phyloP scores from a whole-genome alignment of 2,888 invertebrate genomes.

The Lasioglossum oenotherae region DNA sequence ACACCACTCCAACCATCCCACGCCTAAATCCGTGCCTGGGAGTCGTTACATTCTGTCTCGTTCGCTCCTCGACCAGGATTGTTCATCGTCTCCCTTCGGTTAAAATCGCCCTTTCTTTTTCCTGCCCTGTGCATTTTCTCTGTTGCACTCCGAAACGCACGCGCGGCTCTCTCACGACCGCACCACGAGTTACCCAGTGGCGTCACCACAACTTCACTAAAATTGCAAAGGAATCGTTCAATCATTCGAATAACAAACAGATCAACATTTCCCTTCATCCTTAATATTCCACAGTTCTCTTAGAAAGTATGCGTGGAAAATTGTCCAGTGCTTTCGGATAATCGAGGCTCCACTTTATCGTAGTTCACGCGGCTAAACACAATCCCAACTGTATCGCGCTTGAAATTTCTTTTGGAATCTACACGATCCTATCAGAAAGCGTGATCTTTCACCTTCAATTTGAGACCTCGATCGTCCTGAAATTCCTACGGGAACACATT shows the following conservation, averaged over 20 bases:
- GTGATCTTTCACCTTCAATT: too few relatives aligned
- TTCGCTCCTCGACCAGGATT: conserved; percentile 4
- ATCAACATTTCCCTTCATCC: neutral
- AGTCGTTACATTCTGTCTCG: conserved; percentile 47
- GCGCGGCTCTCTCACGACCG: conserved; percentile 62
- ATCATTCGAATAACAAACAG: neutral
- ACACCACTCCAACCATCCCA: conserved; percentile 60
- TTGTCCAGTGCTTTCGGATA: neutral
- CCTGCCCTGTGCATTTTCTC: conserved; percentile 16
- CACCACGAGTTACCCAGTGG: conserved; percentile 62
- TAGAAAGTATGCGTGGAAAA: neutral
- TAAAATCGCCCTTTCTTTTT: conserved; percentile 49
- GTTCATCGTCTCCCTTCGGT: conserved; percentile 44
- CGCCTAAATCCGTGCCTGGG: conserved; percentile 68
- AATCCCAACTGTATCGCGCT: too few relatives aligned
- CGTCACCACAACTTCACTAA: conserved; percentile 58
- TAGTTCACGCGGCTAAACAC: neutral
- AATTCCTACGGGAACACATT: too few relatives aligned
- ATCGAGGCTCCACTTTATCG: neutral
- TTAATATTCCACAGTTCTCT: neutral
- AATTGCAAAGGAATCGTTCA: conserved; percentile 36
- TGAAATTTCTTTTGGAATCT: too few relatives aligned
- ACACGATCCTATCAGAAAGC: too few relatives aligned
- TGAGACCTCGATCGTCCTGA: too few relatives aligned
- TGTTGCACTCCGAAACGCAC: conserved; percentile 57